Conservation (phyloP, 2,888 invertebrate genomes). For the Caradrina clavipalpis region DNA sequence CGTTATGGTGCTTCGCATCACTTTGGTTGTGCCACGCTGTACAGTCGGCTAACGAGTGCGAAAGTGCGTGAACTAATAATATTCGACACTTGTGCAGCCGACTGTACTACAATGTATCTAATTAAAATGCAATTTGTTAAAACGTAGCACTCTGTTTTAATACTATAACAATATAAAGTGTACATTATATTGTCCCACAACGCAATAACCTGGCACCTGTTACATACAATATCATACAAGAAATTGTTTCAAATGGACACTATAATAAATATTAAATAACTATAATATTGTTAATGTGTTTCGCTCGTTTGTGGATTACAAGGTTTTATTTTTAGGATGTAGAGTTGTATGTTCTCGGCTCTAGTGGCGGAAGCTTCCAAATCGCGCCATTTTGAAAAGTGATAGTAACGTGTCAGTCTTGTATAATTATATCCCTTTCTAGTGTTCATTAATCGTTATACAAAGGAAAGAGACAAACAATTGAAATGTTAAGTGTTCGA, state of each 20-base stretch:
- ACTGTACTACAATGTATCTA: constrained; percentile 29
- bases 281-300: constrained; percentile 24
- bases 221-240: constrained; percentile 36
- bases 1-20: constrained; percentile 43
- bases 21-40: constrained; percentile 53
- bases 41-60: constrained; percentile 34
- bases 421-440: constrained; percentile 54
- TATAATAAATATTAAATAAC: constrained; percentile 17
- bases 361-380: constrained; percentile 32
- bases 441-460: constrained; percentile 62
- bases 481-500: constrained; percentile 57
- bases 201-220: constrained; percentile 47
- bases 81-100: constrained; percentile 32
- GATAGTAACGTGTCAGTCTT: constrained; percentile 50
- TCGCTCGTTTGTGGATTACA: constrained; percentile 44
- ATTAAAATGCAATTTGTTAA: constrained; percentile 53
- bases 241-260: constrained; percentile 20
- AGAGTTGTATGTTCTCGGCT: constrained; percentile 1
- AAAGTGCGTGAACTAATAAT: not conserved
- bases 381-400: constrained; percentile 41
- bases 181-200: constrained; percentile 31
- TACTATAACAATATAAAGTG: constrained; percentile 10
- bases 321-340: constrained; percentile 22
- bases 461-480: constrained; percentile 54
- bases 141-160: constrained; percentile 42